phyloP scores from a whole-genome alignment of 2,797 vertebrate genomes.

The Gallinago solitaria region DNA sequence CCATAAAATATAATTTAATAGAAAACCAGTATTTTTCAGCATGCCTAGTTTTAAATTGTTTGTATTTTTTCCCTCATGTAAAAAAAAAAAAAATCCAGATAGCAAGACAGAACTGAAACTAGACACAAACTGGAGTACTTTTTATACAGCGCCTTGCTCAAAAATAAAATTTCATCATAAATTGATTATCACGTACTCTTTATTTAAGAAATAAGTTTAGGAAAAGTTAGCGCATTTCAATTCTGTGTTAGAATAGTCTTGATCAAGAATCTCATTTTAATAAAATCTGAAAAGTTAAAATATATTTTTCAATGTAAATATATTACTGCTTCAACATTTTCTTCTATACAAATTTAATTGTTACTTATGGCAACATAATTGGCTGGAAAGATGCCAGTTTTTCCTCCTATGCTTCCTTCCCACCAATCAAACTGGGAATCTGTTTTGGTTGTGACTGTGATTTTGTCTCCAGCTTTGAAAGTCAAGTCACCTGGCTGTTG shows the following conservation, averaged over 20 bases:
- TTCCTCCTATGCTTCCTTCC: conserved; percentile 87
- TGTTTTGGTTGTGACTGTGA: conserved; percentile 87
- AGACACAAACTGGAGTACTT: not conserved
- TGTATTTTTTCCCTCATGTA: not conserved
- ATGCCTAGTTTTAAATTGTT: not conserved
- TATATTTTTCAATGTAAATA: not conserved
- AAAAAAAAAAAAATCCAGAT: not conserved
- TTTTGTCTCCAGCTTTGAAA: conserved; percentile 87
- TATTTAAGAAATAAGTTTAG: not conserved
- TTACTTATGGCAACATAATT: conserved; percentile 87
- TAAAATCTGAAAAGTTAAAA: conserved; percentile 25
- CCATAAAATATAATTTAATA: not conserved
- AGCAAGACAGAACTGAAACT: not conserved
- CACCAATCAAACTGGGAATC: conserved; percentile 96
- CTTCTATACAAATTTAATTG: not conserved
- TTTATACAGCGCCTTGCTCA: not conserved
- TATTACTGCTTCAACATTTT: not conserved
- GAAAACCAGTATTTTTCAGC: not conserved
- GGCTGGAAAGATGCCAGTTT: conserved; percentile 94
- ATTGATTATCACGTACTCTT: not conserved
- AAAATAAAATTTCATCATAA: not conserved
- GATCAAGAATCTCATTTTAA: not conserved
- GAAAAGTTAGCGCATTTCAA: not conserved
- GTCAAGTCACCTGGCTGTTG: conserved; percentile 91
- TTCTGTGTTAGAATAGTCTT: not conserved